A percentile compares a stretch with the other conserved stretches of the same genome.
These are phyloP conservation scores for Apogon hyalosoma DNA, from an alignment of 2,797 vertebrate genomes.

Conservation along the genomic window DNA sequence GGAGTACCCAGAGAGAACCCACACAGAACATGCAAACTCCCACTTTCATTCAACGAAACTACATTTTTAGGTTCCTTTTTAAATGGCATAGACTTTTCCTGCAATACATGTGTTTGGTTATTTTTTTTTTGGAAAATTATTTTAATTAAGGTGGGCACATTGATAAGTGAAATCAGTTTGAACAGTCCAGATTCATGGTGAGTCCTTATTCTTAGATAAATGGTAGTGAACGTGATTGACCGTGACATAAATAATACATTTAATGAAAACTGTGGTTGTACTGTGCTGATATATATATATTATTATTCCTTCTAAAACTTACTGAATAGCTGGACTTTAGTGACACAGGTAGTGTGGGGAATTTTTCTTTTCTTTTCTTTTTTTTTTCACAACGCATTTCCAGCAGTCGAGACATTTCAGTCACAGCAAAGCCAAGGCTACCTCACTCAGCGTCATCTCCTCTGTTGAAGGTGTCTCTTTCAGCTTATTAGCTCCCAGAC, in stretches of 20 bases:
- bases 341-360: background rate
- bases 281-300: conserved; percentile 9
- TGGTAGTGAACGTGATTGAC: background rate
- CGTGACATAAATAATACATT: conserved; percentile 3
- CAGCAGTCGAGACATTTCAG: conserved; percentile 6
- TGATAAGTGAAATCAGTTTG: background rate
- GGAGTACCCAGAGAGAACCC: too few relatives aligned
- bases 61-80: too few relatives aligned
- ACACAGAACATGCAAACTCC: too few relatives aligned
- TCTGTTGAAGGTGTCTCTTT: conserved; percentile 55
- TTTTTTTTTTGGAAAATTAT: too few relatives aligned
- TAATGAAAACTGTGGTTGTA: background rate
- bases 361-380: background rate
- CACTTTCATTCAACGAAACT: too few relatives aligned
- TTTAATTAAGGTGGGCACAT: background rate
- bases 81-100: too few relatives aligned
- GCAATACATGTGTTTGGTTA: too few relatives aligned
- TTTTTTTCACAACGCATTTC: background rate
- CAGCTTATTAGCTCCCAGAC: conserved; percentile 54
- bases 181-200: background rate
- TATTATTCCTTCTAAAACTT: background rate
- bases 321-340: conserved; percentile 5
- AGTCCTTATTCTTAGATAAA: background rate
- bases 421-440: conserved; percentile 8
- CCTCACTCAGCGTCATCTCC: conserved; percentile 26